Base-by-base conservation (phyloP, 2,797 vertebrate genomes). In the Varecia variegata region DNA sequence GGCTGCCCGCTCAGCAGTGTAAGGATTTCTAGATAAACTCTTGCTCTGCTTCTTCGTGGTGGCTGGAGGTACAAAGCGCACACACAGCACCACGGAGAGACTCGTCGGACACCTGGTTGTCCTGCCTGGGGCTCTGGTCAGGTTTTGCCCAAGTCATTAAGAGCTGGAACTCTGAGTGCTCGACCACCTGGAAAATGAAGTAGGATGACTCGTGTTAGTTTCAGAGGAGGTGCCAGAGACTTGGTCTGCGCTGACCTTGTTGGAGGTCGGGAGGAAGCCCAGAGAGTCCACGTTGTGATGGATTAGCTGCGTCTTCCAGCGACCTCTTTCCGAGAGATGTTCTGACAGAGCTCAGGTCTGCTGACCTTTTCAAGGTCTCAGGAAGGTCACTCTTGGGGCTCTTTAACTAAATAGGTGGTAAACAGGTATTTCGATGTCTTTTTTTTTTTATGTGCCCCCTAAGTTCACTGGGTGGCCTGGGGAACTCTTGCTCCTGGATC, bases 31-130 rank as follows among this genome's bases (percentile, higher is more conserved):
- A 68, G 80, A 11, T 79, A 17, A 87, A 25, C 20, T 56, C 81
- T 84, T 12, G 12, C 4, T 77, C 18, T 70, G 7, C 73, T 81
- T 62, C 47, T 50, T 35, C 7, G 1, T 35, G 88, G 74, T 30
- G 58, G 79, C 84, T 82, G 32, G 62, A 68, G 47, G 32, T 1
- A 62, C 8, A 25, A 10, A 18, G 18, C 15, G 0, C 21, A 54
- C 25, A 54, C 25, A 25, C 4, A 14, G 27, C 9, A 27, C 54
- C 85, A 5, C 67, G 50, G 93, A 73, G 58, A 52, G 13, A 50
- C 20, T 58, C 20, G 1, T 5, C 3, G 0, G 17, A 3, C 3
- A 4, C 18, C 54, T 4, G 0, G 7, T 4, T 18, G 27, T 77
- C 30, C 12, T 15, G 13, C 47, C 38, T n/a, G 38, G 50, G 25